Evolutionary conservation across 2,888 invertebrate species (phyloP).

Genomic region (Melinopterus prodromus): DNA sequence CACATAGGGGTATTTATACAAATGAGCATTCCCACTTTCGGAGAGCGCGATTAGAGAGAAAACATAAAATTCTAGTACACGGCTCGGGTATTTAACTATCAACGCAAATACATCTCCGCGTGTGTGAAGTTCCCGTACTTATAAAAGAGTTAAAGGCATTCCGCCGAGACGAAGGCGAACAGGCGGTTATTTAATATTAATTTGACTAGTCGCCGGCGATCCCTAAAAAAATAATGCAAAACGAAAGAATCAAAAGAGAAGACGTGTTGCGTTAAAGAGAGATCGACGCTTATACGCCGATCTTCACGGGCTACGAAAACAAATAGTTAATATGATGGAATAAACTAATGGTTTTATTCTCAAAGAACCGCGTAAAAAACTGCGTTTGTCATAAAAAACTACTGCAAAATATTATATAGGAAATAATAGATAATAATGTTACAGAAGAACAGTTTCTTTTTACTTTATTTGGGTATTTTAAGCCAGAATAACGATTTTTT

Average conservation of each 20-base stretch:
- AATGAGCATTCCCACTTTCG: neutral
- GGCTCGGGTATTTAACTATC: neutral
- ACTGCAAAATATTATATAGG: too few species aligned
- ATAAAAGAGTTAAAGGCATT: neutral
- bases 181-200: conserved; percentile 4
- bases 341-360: too few species aligned
- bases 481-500: too few species aligned
- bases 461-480: too few species aligned
- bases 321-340: too few species aligned
- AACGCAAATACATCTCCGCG: neutral
- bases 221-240: neutral
- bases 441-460: too few species aligned
- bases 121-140: neutral
- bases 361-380: too few species aligned
- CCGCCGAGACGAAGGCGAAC: conserved; percentile 4
- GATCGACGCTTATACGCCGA: neutral
- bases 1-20: neutral
- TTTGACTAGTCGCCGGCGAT: conserved; percentile 4
- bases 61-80: neutral
- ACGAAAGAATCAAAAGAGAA: neutral
- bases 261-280: neutral
- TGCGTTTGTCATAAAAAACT: too few species aligned
- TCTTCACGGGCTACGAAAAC: too few species aligned
- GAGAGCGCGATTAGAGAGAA: neutral
- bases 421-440: too few species aligned